A percentile compares a stretch with the other conserved stretches of the same genome.
Evolutionary conservation across 1,140 invertebrate species (phyloP).

Genomic region (Harpegnathos saltator): DNA sequence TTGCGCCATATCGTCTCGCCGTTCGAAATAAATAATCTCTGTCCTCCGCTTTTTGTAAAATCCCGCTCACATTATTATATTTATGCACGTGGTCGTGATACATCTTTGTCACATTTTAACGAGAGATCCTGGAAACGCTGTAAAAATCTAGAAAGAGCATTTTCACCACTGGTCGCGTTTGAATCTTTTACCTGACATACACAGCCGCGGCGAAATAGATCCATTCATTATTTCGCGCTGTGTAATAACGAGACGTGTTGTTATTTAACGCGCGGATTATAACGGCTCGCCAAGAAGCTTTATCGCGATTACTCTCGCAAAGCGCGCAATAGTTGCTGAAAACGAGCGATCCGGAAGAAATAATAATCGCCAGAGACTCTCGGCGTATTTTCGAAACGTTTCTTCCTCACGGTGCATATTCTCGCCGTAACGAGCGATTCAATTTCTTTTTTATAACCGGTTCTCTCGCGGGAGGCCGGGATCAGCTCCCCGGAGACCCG

Average conservation of each 20-base stretch:
- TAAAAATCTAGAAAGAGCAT: background rate
- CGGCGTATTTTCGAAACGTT: background rate
- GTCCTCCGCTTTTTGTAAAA: no score
- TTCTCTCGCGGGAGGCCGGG: no score
- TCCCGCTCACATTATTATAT: no score
- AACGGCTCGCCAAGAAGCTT: no score
- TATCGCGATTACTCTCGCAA: background rate
- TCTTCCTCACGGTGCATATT: background rate
- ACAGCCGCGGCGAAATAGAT: background rate
- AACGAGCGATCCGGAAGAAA: background rate
- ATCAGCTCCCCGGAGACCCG: no score
- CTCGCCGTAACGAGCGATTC: conserved; percentile 1
- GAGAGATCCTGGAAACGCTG: no score
- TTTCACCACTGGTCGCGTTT: background rate
- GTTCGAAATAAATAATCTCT: no score
- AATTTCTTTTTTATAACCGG: conserved; percentile 20
- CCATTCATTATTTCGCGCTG: conserved; percentile 3
- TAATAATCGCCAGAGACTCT: background rate
- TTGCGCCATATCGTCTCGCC: no score
- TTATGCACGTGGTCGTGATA: no score
- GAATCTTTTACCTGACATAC: background rate
- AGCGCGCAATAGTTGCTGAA: background rate
- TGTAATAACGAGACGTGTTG: background rate
- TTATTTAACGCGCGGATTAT: no score
- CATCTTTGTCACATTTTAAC: background rate